phyloP scores from a whole-genome alignment of 1,140 invertebrate genomes.

The Apis dorsata region DNA sequence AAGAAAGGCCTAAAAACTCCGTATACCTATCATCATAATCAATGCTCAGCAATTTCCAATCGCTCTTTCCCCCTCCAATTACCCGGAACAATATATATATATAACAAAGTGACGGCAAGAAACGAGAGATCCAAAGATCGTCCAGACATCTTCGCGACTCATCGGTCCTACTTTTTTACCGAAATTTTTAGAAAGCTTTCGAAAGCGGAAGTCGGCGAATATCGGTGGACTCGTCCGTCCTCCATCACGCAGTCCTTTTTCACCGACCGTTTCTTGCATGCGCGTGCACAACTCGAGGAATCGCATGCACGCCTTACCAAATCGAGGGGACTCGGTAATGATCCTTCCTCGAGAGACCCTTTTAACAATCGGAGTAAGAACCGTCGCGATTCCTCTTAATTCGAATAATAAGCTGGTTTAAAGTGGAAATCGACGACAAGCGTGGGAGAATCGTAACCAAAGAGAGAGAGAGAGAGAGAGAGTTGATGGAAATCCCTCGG shows the following conservation, averaged over 20 bases:
- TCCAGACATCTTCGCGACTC: too few species aligned
- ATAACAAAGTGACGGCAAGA: not conserved
- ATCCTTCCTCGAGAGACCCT: not conserved
- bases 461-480: too few species aligned
- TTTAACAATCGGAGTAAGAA: not conserved
- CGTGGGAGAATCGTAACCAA: not conserved
- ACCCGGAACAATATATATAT: too few species aligned
- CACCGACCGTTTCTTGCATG: conserved; percentile 21
- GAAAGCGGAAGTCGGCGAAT: conserved; percentile 18
- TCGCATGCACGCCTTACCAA: conserved; percentile 47
- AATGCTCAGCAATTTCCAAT: too few species aligned
- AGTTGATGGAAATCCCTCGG: too few species aligned
- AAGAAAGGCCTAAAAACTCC: too few species aligned
- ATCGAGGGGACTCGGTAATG: conserved; percentile 49
- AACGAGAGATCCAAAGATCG: not conserved
- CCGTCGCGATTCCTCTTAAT: conserved; percentile 33
- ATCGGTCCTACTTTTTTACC: conserved; percentile 5
- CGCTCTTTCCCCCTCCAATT: too few species aligned
- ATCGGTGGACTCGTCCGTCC: too few species aligned
- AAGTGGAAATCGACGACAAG: not conserved
- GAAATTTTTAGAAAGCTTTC: conserved; percentile 12
- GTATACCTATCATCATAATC: too few species aligned
- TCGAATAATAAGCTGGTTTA: conserved; percentile 18
- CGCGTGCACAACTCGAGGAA: conserved; percentile 26
- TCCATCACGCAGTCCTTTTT: conserved; percentile 35